phyloP scores from a whole-genome alignment of 2,113 vertebrate genomes.

The rat (Rattus norvegicus) region DNA sequence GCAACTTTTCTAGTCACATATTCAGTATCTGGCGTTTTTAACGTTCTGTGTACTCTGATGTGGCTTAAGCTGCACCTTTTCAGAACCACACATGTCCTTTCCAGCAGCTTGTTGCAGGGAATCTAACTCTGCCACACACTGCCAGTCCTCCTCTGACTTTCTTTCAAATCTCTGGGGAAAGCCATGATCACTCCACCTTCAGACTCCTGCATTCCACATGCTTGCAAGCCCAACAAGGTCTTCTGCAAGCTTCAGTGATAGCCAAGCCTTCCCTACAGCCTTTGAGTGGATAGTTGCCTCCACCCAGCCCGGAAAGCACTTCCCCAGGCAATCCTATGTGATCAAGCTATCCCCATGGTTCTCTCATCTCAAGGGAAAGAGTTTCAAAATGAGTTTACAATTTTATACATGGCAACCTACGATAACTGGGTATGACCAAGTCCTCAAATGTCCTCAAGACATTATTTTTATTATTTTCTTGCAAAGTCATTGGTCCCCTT shows the following conservation, averaged over 20 bases:
- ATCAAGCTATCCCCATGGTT: neutral
- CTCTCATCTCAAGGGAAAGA: neutral
- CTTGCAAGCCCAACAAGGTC: neutral
- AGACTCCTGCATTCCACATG: neutral
- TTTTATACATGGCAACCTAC: neutral
- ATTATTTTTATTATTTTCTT: neutral
- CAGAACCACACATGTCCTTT: neutral
- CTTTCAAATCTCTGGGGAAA: neutral
- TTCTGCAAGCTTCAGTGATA: neutral
- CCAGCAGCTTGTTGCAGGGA: neutral
- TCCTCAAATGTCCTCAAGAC: neutral
- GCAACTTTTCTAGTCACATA: neutral
- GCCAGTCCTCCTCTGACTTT: neutral
- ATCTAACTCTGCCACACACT: neutral
- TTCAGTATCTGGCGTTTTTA: neutral
- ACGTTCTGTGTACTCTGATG: neutral
- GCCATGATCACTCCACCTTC: neutral
- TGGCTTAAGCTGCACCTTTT: neutral
- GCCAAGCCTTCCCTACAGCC: neutral
- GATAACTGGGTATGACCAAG: neutral
- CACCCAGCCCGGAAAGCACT: neutral
- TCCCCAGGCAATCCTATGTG: neutral
- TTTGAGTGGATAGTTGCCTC: neutral
- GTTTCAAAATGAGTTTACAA: neutral
- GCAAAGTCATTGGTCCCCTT: neutral